Percentiles rank a stretch among this genome's conserved stretches.
phyloP scores from a whole-genome alignment of 1,140 invertebrate genomes.

The Scaptomyza montana region DNA sequence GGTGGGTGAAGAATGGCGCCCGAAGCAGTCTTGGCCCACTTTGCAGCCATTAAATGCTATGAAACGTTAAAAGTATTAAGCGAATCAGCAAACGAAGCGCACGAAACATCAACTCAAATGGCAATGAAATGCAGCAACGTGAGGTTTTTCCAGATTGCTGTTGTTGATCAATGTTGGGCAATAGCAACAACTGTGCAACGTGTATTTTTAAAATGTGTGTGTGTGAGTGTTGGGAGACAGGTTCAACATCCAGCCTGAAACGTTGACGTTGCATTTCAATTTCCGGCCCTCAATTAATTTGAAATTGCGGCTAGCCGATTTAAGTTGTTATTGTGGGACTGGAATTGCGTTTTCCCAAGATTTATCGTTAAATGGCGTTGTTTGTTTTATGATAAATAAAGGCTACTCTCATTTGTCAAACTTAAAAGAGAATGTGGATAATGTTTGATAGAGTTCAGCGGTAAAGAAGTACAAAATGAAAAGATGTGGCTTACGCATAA shows the following conservation, averaged over 20 bases:
- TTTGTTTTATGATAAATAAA: constrained; percentile 23
- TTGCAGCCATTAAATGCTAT: constrained; percentile 41
- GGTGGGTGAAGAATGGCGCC: background rate
- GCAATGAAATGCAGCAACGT: constrained; percentile 41
- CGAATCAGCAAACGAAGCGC: constrained; percentile 32
- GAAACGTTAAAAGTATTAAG: constrained; percentile 53
- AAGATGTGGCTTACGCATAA: too few relatives aligned
- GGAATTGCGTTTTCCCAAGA: constrained; percentile 41
- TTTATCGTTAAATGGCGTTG: constrained; percentile 30
- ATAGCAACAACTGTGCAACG: constrained; percentile 9
- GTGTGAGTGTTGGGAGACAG: background rate
- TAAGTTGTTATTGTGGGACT: constrained; percentile 37
- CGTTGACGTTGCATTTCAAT: constrained; percentile 46
- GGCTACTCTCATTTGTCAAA: background rate
- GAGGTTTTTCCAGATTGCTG: constrained; percentile 2
- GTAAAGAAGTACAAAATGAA: too few relatives aligned
- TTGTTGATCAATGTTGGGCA: constrained; percentile 18
- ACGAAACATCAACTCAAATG: constrained; percentile 39
- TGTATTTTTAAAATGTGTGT: constrained; percentile 19
- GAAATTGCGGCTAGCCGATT: constrained; percentile 52
- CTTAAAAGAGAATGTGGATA: too few relatives aligned
- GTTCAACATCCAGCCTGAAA: background rate
- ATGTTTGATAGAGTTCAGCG: too few relatives aligned
- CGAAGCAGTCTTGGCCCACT: constrained; percentile 18
- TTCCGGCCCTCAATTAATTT: constrained; percentile 57